A percentile compares a stretch with the other conserved stretches of the same genome.
Conservation (phyloP, 2,797 vertebrate species). For the Florisuga fusca region DNA sequence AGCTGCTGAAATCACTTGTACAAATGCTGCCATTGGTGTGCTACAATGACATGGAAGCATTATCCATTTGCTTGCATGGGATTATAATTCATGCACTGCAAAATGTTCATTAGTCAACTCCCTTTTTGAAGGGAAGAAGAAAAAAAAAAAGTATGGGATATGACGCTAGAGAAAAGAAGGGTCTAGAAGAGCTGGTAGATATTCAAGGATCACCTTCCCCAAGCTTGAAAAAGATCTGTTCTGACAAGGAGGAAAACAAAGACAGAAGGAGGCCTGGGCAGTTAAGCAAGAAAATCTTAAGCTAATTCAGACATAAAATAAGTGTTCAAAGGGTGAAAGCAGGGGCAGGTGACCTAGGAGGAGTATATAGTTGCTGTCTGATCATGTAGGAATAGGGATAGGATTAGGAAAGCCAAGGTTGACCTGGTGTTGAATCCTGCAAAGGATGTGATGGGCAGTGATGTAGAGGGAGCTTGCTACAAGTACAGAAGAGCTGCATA, state of each 20-base stretch:
- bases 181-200: neutral
- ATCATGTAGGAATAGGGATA: too few relatives aligned
- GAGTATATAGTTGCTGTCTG: too few relatives aligned
- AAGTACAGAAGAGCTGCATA: too few relatives aligned
- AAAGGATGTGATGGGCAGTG: too few relatives aligned
- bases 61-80: neutral
- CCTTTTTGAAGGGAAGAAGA: neutral
- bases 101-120: neutral
- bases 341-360: too few relatives aligned
- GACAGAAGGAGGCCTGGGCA: neutral
- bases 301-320: neutral
- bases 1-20: neutral
- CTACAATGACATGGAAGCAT: neutral
- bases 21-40: neutral
- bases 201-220: neutral
- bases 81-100: neutral
- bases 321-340: too few relatives aligned
- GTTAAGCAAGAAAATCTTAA: neutral
- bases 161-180: neutral
- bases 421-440: too few relatives aligned
- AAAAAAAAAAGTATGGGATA: too few relatives aligned
- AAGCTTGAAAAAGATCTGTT: neutral
- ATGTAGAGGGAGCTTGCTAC: too few relatives aligned
- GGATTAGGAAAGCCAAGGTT: too few relatives aligned
- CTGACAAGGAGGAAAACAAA: neutral